A percentile compares a stretch with the other conserved stretches of the same genome.
phyloP scores from a whole-genome alignment of 1,140 invertebrate species.

The Papilio polyxenes region DNA sequence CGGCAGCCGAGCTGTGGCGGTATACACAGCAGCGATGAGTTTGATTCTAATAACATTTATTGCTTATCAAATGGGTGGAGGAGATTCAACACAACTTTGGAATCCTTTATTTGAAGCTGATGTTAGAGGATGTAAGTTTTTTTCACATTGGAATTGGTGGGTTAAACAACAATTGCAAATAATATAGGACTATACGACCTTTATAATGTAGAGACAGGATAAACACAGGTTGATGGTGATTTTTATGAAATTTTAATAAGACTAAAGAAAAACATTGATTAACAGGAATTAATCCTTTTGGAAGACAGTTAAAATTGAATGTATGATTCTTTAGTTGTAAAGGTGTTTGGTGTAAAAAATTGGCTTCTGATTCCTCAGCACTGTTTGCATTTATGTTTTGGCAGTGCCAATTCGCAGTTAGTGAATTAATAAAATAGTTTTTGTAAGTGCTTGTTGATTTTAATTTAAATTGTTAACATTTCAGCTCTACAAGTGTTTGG shows the following conservation, averaged over 20 bases:
- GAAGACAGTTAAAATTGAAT: background rate
- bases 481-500: slow-evolving; percentile 89
- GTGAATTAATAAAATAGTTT: background rate
- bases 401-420: background rate
- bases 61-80: slow-evolving; percentile 88
- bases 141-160: slow-evolving; percentile 32
- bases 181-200: background rate
- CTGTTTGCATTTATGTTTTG: background rate
- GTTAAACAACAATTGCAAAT: too few relatives aligned
- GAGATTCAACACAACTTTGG: slow-evolving; percentile 92
- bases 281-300: too few relatives aligned
- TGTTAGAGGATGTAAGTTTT: slow-evolving; percentile 86
- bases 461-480: slow-evolving; percentile 57
- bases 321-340: too few relatives aligned
- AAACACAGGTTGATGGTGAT: too few relatives aligned
- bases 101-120: slow-evolving; percentile 94
- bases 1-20: slow-evolving; percentile 88
- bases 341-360: too few relatives aligned
- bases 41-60: slow-evolving; percentile 88
- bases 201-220: background rate
- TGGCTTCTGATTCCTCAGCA: too few relatives aligned
- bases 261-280: too few relatives aligned
- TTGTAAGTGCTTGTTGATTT: slow-evolving; percentile 31
- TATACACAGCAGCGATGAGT: slow-evolving; percentile 87
- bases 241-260: too few relatives aligned